Percentiles rank a stretch among this genome's conserved stretches.
Evolutionary conservation across 1,140 invertebrate species (phyloP).

Genomic region (Heliconius melpomene): DNA sequence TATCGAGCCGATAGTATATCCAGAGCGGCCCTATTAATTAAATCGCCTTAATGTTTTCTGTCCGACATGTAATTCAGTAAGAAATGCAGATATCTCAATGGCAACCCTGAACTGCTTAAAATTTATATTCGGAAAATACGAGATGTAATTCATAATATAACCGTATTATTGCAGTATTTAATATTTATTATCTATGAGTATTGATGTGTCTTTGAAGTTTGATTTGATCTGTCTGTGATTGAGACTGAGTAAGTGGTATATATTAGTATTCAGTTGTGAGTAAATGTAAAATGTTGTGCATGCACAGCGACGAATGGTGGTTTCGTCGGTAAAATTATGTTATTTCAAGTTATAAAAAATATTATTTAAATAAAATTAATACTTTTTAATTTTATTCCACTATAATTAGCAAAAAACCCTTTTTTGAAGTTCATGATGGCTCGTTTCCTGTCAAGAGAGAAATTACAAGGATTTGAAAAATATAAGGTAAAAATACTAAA

Average conservation of each 20-base stretch:
- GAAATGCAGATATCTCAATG: background rate
- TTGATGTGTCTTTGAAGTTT: too few species aligned
- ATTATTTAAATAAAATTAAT: too few species aligned
- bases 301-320: background rate
- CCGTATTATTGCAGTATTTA: background rate
- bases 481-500: conserved; percentile 67
- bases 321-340: background rate
- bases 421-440: conserved; percentile 50
- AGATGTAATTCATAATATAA: too few species aligned
- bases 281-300: background rate
- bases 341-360: background rate
- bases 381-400: too few species aligned
- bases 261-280: too few species aligned
- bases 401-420: background rate
- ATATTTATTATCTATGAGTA: background rate
- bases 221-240: too few species aligned
- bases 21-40: too few species aligned
- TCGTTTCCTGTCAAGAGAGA: conserved; percentile 70
- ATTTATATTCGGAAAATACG: too few species aligned
- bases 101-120: background rate
- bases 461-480: conserved; percentile 78
- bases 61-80: background rate
- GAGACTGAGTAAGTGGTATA: too few species aligned
- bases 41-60: too few species aligned
- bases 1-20: too few species aligned